phyloP scores from a whole-genome alignment of 1,140 invertebrate species.

The Saccostrea cuccullata region DNA sequence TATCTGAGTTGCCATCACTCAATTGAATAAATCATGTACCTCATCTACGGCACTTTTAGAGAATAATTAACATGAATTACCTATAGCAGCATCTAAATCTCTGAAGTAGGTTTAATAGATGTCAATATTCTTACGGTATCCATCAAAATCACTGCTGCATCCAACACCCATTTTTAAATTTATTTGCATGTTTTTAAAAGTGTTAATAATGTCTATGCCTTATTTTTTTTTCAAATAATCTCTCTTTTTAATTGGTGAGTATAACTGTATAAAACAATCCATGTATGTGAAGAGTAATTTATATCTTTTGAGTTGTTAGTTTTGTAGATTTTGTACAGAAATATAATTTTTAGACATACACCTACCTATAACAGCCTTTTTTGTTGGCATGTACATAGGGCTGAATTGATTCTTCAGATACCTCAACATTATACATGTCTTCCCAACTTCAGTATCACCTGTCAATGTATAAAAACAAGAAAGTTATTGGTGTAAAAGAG shows the following conservation, averaged over 20 bases:
- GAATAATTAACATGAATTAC: conserved; percentile 47
- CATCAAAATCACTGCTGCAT: conserved; percentile 44
- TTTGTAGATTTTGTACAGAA: too few species aligned
- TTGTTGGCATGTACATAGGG: conserved; percentile 70
- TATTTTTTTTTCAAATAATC: too few species aligned
- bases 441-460: conserved; percentile 74
- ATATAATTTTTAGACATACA: neutral
- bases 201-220: too few species aligned
- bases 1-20: too few species aligned
- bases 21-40: too few species aligned
- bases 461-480: neutral
- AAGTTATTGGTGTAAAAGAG: too few species aligned
- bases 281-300: too few species aligned
- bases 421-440: conserved; percentile 69
- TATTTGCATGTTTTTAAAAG: neutral
- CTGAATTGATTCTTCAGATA: conserved; percentile 73
- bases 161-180: conserved; percentile 48
- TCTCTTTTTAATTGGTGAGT: too few species aligned
- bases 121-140: conserved; percentile 58
- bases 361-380: conserved; percentile 71
- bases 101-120: conserved; percentile 71
- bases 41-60: too few species aligned
- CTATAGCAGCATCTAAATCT: conserved; percentile 74
- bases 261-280: too few species aligned
- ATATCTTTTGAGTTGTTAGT: too few species aligned